Conservation (phyloP, 2,113 vertebrate species). For the Actenoides lindsayi region DNA sequence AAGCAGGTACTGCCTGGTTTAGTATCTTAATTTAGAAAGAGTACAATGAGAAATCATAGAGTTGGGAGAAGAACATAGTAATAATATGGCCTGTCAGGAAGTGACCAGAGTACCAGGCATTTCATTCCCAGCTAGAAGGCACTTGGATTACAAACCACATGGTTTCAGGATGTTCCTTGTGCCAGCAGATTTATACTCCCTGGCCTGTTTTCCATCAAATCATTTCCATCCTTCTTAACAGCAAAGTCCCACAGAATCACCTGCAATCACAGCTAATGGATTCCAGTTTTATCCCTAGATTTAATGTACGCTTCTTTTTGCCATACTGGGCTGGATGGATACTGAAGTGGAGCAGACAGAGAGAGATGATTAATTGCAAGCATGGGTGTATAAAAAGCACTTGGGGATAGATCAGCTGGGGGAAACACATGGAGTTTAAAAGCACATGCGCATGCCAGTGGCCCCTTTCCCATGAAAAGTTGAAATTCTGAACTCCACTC, state of each 20-base stretch:
- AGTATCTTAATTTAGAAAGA: not conserved
- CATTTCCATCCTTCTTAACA: constrained; percentile 40
- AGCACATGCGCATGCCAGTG: not conserved
- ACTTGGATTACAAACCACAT: not conserved
- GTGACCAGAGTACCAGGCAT: not conserved
- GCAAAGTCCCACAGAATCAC: constrained; percentile 29
- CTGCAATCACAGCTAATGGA: constrained; percentile 39
- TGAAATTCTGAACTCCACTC: constrained; percentile 55
- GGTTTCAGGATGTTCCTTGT: not conserved
- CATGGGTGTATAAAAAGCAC: constrained; percentile 47
- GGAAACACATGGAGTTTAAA: not conserved
- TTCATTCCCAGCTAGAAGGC: not conserved
- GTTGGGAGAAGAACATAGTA: not conserved
- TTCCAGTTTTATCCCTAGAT: constrained; percentile 36
- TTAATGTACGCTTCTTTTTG: not conserved
- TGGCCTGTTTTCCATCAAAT: constrained; percentile 40
- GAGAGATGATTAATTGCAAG: constrained; percentile 57
- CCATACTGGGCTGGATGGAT: not conserved
- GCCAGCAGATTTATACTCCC: not conserved
- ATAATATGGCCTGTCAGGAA: not conserved
- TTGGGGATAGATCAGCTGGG: constrained; percentile 13
- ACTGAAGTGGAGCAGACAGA: constrained; percentile 49
- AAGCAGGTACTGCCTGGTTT: not conserved
- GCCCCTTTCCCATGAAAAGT: constrained; percentile 15
- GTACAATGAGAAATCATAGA: not conserved